Base-by-base conservation (phyloP, 2,888 invertebrate genomes). In the Congeria kusceri region DNA sequence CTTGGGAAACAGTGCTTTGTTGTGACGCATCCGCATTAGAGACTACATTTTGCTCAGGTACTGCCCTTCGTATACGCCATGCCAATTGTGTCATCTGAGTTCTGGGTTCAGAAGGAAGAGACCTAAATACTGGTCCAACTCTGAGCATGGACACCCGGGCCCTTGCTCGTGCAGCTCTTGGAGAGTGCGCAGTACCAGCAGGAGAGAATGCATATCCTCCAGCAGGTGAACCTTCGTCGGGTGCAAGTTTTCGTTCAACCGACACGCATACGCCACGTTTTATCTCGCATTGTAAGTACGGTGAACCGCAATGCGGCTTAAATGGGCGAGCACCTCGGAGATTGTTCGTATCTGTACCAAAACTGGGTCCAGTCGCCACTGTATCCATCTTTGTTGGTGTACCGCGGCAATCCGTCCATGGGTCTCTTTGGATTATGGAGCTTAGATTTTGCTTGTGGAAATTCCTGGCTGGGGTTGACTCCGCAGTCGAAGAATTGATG, bases 381-480 rank as follows among this genome's bases (percentile, higher is more conserved):
- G 49, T 81, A 78, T 0, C 83, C 86, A 20, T 84, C 79, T 5
- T 82, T 69, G 46, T 77, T 84, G 25, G 77, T 59, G 20, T 77
- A 69, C 29, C 49, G 53, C 58, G 72, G 74, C 25, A 84, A 73
- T 9, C 77, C 75, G 56, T 80, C 75, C 72, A 83, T 76, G 5
- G 71, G 62, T 29, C 78, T 62, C 5, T 69, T 32, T 15, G 73
- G 69, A 1, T 79, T 76, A 15, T 82, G 77, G 18, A 70, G 61
- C 1, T 69, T 70, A 18, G 65, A 68, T n/a, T n/a, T n/a, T 0
- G 76, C 57, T 1, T 59, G 20, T 11, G 86, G 86, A 61, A 84
- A 84, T 53, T 86, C 86, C 3, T 23, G 58, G 7, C 23, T 47
- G 2, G 88, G 84, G 44, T 87, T 79, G 0, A 84, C 77, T 15